These are phyloP conservation scores for Masnerella sp. DNA, from an alignment of 2,888 invertebrate genomes.

Conservation along the genomic window DNA sequence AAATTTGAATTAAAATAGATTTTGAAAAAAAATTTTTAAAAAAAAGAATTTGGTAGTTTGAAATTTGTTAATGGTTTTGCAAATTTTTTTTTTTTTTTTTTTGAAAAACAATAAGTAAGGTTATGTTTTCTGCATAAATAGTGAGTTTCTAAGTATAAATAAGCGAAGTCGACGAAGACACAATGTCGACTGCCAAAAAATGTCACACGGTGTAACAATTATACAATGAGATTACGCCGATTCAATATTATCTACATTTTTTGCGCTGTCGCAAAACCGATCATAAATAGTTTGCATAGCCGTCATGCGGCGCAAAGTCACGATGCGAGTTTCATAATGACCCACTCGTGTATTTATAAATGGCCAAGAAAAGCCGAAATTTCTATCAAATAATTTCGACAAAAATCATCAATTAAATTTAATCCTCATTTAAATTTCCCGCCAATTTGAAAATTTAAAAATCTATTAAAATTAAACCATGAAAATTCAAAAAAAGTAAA, in stretches of 20 bases:
- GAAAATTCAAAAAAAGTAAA: not conserved
- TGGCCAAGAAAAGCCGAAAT: constrained; percentile 36
- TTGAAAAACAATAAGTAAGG: no score
- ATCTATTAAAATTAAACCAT: not conserved
- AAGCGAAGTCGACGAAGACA: not conserved
- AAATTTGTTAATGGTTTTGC: no score
- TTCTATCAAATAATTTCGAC: constrained; percentile 4
- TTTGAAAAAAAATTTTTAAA: no score
- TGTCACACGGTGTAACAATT: constrained; percentile 9
- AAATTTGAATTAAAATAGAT: no score
- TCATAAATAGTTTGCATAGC: constrained; percentile 57
- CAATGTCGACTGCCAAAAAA: constrained; percentile 9
- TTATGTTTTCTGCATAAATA: no score
- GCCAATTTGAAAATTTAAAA: not conserved
- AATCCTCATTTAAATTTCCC: not conserved
- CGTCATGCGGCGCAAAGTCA: constrained; percentile 60
- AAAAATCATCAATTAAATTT: not conserved
- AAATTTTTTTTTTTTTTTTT: no score
- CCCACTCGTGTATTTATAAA: constrained; percentile 57
- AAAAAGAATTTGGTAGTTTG: no score
- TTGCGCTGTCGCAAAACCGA: constrained; percentile 48
- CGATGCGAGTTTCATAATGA: constrained; percentile 59
- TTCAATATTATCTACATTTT: constrained; percentile 27
- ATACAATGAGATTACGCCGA: constrained; percentile 20
- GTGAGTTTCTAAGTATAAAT: constrained; percentile 1